Evolutionary conservation across 2,113 vertebrate species (phyloP).

Genomic region (Sander lucioperca): DNA sequence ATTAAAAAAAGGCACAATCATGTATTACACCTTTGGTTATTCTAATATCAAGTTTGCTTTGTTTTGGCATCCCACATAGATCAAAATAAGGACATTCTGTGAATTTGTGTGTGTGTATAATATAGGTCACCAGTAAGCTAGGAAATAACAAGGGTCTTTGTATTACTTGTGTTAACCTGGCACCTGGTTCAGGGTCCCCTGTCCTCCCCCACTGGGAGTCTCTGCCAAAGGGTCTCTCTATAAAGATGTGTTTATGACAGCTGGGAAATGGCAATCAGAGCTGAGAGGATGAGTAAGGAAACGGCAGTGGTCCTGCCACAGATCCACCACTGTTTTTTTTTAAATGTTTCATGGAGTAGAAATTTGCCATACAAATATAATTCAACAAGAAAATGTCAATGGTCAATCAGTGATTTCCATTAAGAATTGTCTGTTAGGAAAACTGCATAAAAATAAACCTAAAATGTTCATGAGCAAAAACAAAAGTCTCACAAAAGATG

Average conservation of each 20-base stretch:
- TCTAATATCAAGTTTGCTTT: conserved; percentile 70
- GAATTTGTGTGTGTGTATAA: conserved; percentile 84
- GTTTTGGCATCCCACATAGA: conserved; percentile 62
- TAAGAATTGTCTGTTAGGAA: background rate
- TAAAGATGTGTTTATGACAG: conserved; percentile 43
- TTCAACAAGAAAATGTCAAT: background rate
- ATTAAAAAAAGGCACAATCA: conserved; percentile 43
- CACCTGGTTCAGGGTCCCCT: conserved; percentile 85
- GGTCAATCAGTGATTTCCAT: background rate
- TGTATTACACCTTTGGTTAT: conserved; percentile 38
- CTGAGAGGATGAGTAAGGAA: background rate
- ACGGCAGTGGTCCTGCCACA: background rate
- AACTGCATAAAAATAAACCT: background rate
- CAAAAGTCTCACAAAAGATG: background rate
- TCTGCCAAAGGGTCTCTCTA: conserved; percentile 77
- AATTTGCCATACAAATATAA: background rate
- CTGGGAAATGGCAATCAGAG: conserved; percentile 4
- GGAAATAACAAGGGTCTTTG: conserved; percentile 59
- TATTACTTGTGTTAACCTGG: conserved; percentile 77
- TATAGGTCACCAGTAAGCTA: conserved; percentile 79
- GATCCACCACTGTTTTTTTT: conserved; percentile 41
- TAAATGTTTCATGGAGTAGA: conserved; percentile 26
- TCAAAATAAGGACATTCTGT: conserved; percentile 65
- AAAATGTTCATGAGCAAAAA: background rate
- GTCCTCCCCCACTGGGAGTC: conserved; percentile 70